Percentiles rank a stretch among this genome's conserved stretches.
Evolutionary conservation across 2,888 invertebrate species (phyloP).

Genomic region (Phengaris alcon): DNA sequence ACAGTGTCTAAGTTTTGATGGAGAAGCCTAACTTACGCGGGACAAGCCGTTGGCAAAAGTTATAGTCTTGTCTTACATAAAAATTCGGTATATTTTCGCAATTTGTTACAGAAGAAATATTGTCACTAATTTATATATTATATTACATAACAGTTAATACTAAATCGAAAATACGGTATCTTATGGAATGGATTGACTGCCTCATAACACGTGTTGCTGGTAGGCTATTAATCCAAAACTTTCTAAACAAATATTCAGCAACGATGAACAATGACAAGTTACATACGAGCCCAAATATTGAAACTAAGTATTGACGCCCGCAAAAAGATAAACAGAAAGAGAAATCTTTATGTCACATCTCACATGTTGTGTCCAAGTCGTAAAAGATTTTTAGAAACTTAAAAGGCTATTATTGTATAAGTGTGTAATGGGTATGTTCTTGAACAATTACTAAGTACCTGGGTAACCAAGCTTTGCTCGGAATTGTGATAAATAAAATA

Average conservation of each 20-base stretch:
- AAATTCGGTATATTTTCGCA: no score
- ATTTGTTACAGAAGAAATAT: no score
- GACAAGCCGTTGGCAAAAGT: no score
- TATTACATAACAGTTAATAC: no score
- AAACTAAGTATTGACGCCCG: neutral
- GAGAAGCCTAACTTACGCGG: no score
- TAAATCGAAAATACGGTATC: no score
- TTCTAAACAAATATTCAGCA: neutral
- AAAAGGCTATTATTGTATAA: neutral
- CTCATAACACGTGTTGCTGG: neutral
- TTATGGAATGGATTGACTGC: no score
- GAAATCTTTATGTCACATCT: neutral
- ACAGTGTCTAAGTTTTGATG: no score
- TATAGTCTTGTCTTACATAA: no score
- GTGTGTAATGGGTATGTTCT: neutral
- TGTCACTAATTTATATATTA: no score
- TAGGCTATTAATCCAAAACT: neutral
- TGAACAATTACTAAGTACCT: neutral
- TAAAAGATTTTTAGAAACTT: slow-evolving; percentile 13
- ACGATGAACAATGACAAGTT: neutral
- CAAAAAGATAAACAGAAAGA: neutral
- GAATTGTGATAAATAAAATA: no score
- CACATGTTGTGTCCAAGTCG: neutral
- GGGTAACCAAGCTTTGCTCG: no score
- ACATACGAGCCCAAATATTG: slow-evolving; percentile 8